Percentiles rank a stretch among this genome's conserved stretches.
Evolutionary conservation across 2,797 vertebrate species (phyloP).

Genomic region (Falco novaeseelandiae): DNA sequence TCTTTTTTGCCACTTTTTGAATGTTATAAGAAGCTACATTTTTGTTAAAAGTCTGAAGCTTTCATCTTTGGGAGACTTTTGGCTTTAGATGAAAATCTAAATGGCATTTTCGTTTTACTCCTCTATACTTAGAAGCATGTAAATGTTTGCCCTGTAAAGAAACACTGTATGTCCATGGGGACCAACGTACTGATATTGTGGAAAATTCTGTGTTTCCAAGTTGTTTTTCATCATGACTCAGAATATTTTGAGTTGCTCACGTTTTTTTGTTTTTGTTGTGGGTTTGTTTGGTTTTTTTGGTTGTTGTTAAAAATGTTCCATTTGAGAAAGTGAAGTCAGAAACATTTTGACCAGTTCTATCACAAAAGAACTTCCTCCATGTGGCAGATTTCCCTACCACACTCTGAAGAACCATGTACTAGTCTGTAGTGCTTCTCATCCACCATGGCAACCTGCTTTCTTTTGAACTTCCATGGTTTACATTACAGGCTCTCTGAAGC

Average conservation of each 20-base stretch:
- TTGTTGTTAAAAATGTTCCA: background rate
- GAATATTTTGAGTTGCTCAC: background rate
- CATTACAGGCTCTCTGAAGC: background rate
- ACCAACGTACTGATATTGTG: background rate
- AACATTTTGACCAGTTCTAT: background rate
- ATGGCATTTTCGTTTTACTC: background rate
- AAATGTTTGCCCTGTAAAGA: background rate
- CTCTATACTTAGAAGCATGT: background rate
- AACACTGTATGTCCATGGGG: rapidly evolving
- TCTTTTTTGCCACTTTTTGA: background rate
- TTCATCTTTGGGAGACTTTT: background rate
- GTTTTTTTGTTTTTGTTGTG: background rate
- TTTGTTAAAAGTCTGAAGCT: background rate
- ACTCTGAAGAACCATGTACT: background rate
- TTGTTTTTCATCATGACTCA: background rate
- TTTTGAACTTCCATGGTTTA: background rate
- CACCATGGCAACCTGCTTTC: background rate
- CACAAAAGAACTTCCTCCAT: background rate
- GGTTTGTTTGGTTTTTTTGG: no score
- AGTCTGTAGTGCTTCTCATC: background rate
- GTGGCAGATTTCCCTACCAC: background rate
- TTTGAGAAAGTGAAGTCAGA: background rate
- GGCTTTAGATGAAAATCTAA: background rate
- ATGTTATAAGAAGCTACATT: background rate
- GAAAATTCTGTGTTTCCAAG: background rate